Evolutionary conservation across 1,140 invertebrate genomes (phyloP), one percentile per base, ranked within the genome.

Genomic region (Parapsyche elsis): DNA sequence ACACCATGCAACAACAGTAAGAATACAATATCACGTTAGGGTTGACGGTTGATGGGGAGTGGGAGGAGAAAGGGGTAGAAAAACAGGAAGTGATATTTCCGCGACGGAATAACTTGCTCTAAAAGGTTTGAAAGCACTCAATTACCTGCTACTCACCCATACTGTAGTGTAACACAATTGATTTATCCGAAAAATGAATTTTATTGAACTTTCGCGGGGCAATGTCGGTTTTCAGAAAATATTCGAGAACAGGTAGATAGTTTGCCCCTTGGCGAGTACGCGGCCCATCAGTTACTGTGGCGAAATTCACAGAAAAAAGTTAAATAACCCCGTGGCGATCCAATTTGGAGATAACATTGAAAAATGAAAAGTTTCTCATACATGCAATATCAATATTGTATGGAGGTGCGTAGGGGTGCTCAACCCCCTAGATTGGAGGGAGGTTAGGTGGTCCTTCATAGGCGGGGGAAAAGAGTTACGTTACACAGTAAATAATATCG

Each of bases 291-390:
- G 61, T 64, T 70, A 67, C 24, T 12, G 57, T 30, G 21, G 74
- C 23, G 61, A 71, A 38, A 38, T 38, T 38, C 24, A 23, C 59
- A 76, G 74, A 75, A 81, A 81, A 83, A 83, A 83, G 82, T 81
- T 83, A 83, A 83, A 83, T 83, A 81, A 83, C 78, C 82, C 80
- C 80, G 75, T 81, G 82, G 80, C 80, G 82, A 83, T 83, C 82
- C 80, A 83, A 83, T 83, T 83, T 83, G 80, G 80, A 83, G 82
- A 83, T 83, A 83, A 81, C 80, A 83, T 83, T 83, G 82, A 83
- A 83, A 83, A 83, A 83, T 83, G 82, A 83, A 83, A 83, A 83
- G 80, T 81, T 83, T 83, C 82, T 81, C 82, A 83, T 81, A 83
- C 82, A 81, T 83, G 82, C 82, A 83, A 83, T 83, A 83, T 83